These are phyloP conservation scores for Rhizoglyphus robini DNA, from an alignment of 1,140 invertebrate genomes.

Conservation along the genomic window DNA sequence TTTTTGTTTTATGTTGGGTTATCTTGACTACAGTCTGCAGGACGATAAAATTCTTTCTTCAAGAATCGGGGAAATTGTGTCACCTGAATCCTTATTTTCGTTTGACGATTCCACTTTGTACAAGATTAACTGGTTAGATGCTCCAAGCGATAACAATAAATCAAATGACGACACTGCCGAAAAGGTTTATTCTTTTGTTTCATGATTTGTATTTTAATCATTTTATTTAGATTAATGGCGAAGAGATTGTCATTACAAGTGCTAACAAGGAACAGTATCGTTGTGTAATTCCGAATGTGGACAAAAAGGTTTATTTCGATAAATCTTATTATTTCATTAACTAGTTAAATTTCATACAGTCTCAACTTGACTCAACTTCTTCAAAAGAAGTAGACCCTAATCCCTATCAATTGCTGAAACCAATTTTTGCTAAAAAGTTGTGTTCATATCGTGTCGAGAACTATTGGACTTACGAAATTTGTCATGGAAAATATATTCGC, in stretches of 20 bases:
- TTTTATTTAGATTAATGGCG: conserved; percentile 21
- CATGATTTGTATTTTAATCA: not conserved
- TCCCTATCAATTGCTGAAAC: conserved; percentile 57
- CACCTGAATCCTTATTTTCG: not conserved
- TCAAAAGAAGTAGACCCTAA: conserved; percentile 40
- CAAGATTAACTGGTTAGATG: conserved; percentile 10
- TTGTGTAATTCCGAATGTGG: conserved; percentile 56
- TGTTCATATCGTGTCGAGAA: conserved; percentile 80
- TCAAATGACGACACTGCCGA: not conserved
- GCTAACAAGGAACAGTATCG: conserved; percentile 40
- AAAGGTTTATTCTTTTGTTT: not conserved
- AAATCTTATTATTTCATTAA: not conserved
- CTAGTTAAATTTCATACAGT: conserved; percentile 25
- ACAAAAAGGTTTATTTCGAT: conserved; percentile 39
- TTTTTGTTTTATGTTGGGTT: too few species aligned
- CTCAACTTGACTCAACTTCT: conserved; percentile 27
- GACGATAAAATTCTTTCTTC: too few species aligned
- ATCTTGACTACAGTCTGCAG: too few species aligned
- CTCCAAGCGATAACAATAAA: not conserved
- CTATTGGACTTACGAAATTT: conserved; percentile 95
- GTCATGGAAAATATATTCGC: conserved; percentile 72
- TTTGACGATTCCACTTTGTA: conserved; percentile 19
- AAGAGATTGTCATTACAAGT: conserved; percentile 36
- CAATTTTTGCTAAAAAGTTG: conserved; percentile 51
- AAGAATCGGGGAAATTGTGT: not conserved